phyloP scores from a whole-genome alignment of 2,113 vertebrate genomes.

The Neotoma lepida region DNA sequence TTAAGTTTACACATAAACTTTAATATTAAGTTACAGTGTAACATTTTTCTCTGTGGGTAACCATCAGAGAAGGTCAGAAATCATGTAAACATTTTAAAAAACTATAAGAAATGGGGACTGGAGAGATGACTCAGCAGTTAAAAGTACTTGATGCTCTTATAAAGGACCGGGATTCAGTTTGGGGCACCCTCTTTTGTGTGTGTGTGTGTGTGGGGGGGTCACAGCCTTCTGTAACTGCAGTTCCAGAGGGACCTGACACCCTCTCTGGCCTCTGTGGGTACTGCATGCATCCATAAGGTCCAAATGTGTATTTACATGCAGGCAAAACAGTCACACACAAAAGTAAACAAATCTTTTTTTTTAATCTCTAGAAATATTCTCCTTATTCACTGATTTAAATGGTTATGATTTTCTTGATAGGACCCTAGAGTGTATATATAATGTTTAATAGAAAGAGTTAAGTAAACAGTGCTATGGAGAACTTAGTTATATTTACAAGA shows the following conservation, averaged over 20 bases:
- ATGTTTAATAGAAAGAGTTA: slow-evolving; percentile 46
- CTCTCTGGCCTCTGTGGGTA: not conserved
- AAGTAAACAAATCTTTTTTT: not conserved
- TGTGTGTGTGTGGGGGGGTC: too few species aligned
- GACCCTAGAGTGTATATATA: not conserved
- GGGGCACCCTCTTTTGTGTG: not conserved
- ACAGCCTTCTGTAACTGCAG: not conserved
- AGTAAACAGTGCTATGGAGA: slow-evolving; percentile 7
- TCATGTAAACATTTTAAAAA: not conserved
- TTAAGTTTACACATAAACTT: not conserved
- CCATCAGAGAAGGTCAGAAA: slow-evolving; percentile 20
- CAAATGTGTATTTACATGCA: not conserved
- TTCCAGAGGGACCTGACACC: not conserved
- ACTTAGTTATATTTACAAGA: slow-evolving; percentile 31
- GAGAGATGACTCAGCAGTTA: not conserved
- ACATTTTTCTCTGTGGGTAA: not conserved
- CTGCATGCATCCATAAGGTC: not conserved
- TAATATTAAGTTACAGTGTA: not conserved
- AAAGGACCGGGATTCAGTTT: not conserved
- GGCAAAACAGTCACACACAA: not conserved
- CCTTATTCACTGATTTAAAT: slow-evolving; percentile 2
- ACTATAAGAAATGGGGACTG: not conserved
- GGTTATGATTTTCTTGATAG: not conserved
- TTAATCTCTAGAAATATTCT: not conserved
- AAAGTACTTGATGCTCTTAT: not conserved